phyloP scores from a whole-genome alignment of 2,888 invertebrate species.

The Amiota minor region DNA sequence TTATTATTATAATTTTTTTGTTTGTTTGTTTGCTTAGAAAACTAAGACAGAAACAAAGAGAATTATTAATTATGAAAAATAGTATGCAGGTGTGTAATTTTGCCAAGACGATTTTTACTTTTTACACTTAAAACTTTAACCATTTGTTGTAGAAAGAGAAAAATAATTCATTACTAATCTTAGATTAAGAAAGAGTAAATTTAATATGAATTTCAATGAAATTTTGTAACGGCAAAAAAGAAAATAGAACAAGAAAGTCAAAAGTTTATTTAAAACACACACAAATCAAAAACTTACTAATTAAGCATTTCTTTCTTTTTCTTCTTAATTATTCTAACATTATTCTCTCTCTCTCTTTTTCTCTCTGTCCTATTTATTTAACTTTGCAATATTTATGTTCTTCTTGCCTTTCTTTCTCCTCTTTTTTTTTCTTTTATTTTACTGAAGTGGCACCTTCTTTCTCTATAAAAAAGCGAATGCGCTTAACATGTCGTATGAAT shows the following conservation, averaged over 20 bases:
- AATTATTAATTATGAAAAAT: too few species aligned
- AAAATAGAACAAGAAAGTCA: not conserved
- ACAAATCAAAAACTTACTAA: slow-evolving; percentile 11
- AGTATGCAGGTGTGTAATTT: too few species aligned
- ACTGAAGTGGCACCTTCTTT: not conserved
- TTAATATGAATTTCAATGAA: too few species aligned
- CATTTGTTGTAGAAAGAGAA: too few species aligned
- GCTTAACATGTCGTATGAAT: slow-evolving; percentile 44
- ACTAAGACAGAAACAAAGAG: too few species aligned
- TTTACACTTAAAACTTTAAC: too few species aligned
- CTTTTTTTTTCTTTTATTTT: not conserved
- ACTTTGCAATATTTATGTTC: not conserved
- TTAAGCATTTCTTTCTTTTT: slow-evolving; percentile 9
- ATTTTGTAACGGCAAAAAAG: not conserved
- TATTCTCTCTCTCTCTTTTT: not conserved
- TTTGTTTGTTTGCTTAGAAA: too few species aligned
- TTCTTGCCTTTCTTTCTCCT: not conserved
- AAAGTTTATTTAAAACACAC: not conserved
- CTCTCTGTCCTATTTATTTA: not conserved
- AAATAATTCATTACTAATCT: too few species aligned
- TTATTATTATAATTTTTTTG: too few species aligned
- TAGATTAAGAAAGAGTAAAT: too few species aligned
- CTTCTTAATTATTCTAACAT: not conserved
- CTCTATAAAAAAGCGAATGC: not conserved
- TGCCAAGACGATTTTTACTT: too few species aligned